Percentiles rank a stretch among this genome's conserved stretches.
phyloP scores from a whole-genome alignment of 2,113 vertebrate genomes.

The Esox niger region DNA sequence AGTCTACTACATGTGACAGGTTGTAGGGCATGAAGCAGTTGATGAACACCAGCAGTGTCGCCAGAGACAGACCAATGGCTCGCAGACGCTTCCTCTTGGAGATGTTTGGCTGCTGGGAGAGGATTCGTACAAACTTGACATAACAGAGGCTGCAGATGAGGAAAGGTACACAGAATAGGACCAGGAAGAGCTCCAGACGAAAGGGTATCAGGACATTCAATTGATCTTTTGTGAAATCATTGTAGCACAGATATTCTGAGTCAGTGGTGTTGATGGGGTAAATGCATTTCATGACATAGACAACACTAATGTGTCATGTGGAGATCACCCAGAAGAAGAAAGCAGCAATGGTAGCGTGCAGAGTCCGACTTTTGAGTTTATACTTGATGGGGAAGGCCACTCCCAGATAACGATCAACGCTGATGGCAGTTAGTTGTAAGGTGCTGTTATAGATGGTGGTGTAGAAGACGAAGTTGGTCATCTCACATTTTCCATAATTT shows the following conservation, averaged over 20 bases:
- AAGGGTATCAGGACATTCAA: slow-evolving; percentile 57
- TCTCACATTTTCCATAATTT: slow-evolving; percentile 54
- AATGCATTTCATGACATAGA: slow-evolving; percentile 61
- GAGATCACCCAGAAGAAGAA: slow-evolving; percentile 59
- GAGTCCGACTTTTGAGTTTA: slow-evolving; percentile 47
- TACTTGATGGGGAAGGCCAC: slow-evolving; percentile 63
- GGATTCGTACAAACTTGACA: slow-evolving; percentile 55
- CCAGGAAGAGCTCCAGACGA: slow-evolving; percentile 60
- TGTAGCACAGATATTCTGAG: slow-evolving; percentile 61
- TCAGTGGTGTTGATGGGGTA: slow-evolving; percentile 14
- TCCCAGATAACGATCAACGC: too few species aligned
- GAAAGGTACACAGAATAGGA: too few species aligned
- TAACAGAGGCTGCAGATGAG: slow-evolving; percentile 63
- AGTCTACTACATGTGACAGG: slow-evolving; percentile 70
- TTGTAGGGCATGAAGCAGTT: slow-evolving; percentile 73
- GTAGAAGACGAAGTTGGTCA: slow-evolving; percentile 68
- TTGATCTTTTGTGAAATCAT: slow-evolving; percentile 50
- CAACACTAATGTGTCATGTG: slow-evolving; percentile 57
- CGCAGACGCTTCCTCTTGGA: slow-evolving; percentile 40
- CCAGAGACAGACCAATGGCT: slow-evolving; percentile 52
- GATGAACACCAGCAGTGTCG: slow-evolving; percentile 60
- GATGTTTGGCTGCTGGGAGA: slow-evolving; percentile 36
- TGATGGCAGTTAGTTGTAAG: slow-evolving; percentile 68
- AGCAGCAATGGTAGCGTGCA: slow-evolving; percentile 23
- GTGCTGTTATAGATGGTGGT: slow-evolving; percentile 74